A percentile compares a stretch with the other conserved stretches of the same genome.
These are phyloP conservation scores for Galerucella calmariensis DNA, from an alignment of 2,888 invertebrate genomes.

Conservation along the genomic window DNA sequence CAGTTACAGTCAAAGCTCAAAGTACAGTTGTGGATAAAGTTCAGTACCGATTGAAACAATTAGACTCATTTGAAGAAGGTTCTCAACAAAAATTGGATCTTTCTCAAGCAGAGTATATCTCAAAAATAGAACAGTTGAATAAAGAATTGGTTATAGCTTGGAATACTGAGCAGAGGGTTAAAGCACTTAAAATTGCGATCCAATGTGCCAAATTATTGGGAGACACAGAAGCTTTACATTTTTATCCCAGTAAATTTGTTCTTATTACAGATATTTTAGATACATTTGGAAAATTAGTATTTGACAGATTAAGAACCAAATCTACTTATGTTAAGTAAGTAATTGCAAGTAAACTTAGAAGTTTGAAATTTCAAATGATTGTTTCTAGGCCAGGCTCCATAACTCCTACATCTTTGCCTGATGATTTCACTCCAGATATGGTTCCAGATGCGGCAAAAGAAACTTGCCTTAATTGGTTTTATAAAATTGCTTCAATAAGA, in stretches of 20 bases:
- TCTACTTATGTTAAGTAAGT: conserved; percentile 68
- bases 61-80: conserved; percentile 94
- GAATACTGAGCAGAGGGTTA: conserved; percentile 94
- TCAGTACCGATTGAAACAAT: conserved; percentile 88
- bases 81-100: conserved; percentile 87
- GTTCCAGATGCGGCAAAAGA: conserved; percentile 91
- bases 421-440: conserved; percentile 80
- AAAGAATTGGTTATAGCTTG: conserved; percentile 91
- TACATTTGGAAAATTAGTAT: conserved; percentile 91
- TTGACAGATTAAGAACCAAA: conserved; percentile 83
- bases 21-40: conserved; percentile 87
- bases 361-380: conserved; percentile 16
- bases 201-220: conserved; percentile 95
- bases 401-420: conserved; percentile 67
- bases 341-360: neutral
- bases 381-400: conserved; percentile 68
- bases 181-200: conserved; percentile 95
- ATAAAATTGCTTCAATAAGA: conserved; percentile 96
- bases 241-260: conserved; percentile 98
- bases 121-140: conserved; percentile 90
- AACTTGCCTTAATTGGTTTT: conserved; percentile 99
- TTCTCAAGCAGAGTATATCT: conserved; percentile 82
- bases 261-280: conserved; percentile 96
- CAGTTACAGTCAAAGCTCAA: conserved; percentile 84
- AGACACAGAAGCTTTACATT: conserved; percentile 89